Base-by-base conservation (phyloP, 2,888 invertebrate species). In the Tipula unca region DNA sequence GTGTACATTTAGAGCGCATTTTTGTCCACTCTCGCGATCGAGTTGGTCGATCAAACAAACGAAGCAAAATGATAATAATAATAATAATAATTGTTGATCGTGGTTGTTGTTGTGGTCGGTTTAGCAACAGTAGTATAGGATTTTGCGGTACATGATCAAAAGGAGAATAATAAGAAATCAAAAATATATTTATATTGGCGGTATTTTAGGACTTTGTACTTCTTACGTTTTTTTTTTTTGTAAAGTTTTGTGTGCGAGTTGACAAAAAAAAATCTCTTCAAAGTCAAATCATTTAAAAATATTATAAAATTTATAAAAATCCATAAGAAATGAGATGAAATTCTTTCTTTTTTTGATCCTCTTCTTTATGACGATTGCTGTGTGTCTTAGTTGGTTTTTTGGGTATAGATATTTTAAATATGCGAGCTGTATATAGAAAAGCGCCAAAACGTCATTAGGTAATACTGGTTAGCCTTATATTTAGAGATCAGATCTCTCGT, bases 181-280 rank as follows among this genome's bases (percentile, higher is more conserved):
- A 69, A 69, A 69, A 69, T 69, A 69, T 69, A 69, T 69, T 69
- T 69, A 69, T 69, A 69, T 69, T 69, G 69, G 69, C 69, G 69
- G 69, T 25, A 13, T 69, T 54, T 69, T 69, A 69, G 69, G 69
- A 69, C 69, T 69, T 69, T 69, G 69, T 25, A 25, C 1, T 69
- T 25, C 1, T 1, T n/a, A n/a, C n/a, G n/a, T n/a, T n/a, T 48
- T n/a, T 48, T 17, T n/a, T n/a, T 48, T 25, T 69, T 69, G 20
- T 69, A 13, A 54, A 69, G 20, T 69, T 48, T 17, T 48, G 48
- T n/a, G n/a, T 48, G 48, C 48, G 48, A 48, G 69, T 69, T 69
- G 69, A 69, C 69, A 69, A 69, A 69, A 69, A 69, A 69, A 69
- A 69, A 69, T 69, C 69, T 69, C 69, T 25, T 69, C 69, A 69